phyloP scores from a whole-genome alignment of 2,888 invertebrate species.

The Drosophila fulvimacula region DNA sequence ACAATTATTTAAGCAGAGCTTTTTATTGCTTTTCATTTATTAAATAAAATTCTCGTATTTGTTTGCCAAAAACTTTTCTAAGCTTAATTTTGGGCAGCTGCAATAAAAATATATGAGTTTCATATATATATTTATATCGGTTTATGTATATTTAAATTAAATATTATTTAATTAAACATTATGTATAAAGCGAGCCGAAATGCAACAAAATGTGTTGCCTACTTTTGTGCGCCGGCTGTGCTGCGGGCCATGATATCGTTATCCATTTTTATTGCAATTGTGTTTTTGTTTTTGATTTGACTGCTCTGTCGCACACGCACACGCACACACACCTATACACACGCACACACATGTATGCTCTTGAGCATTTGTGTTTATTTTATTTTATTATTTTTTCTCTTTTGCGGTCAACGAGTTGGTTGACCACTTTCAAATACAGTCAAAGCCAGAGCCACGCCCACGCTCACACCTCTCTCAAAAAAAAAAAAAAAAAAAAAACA shows the following conservation, averaged over 20 bases:
- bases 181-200: conserved; percentile 31
- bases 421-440: conserved; percentile 82
- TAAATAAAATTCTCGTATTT: background rate
- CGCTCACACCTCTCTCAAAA: conserved; percentile 1
- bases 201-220: conserved; percentile 65
- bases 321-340: conserved; percentile 14
- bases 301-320: conserved; percentile 45
- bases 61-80: background rate
- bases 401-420: conserved; percentile 83
- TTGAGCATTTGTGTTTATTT: conserved; percentile 63
- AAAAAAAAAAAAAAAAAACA: too few relatives aligned
- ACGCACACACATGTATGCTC: conserved; percentile 22
- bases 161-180: conserved; percentile 71
- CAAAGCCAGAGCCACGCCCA: conserved; percentile 43
- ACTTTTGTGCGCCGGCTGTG: conserved; percentile 67
- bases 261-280: conserved; percentile 50
- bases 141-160: conserved; percentile 46
- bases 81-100: conserved; percentile 21
- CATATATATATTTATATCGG: background rate
- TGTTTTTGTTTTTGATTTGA: conserved; percentile 78
- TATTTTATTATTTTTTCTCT: conserved; percentile 74
- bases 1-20: background rate
- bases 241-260: conserved; percentile 24
- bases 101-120: background rate
- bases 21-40: background rate